Evolutionary conservation across 1,140 invertebrate genomes (phyloP).

Genomic region (Drosophila miranda): DNA sequence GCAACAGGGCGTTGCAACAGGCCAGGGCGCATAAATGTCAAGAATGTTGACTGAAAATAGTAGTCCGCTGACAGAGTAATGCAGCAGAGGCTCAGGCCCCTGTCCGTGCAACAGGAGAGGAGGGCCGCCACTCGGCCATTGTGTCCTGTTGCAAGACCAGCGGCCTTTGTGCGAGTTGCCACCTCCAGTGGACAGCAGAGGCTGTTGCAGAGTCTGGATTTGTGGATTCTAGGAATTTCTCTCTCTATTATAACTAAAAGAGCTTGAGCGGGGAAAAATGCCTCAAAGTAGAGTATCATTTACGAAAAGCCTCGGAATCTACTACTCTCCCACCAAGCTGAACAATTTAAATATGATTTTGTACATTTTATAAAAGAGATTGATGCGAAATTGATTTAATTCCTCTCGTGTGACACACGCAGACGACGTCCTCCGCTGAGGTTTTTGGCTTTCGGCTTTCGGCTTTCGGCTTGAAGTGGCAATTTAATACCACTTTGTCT

Average conservation of each 20-base stretch:
- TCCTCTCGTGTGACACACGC: slow-evolving; percentile 22
- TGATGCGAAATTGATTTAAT: slow-evolving; percentile 46
- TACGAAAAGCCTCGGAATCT: background rate
- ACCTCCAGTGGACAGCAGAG: slow-evolving; percentile 1
- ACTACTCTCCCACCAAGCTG: slow-evolving; percentile 6
- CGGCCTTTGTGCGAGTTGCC: slow-evolving; percentile 8
- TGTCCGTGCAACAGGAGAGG: background rate
- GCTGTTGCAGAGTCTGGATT: slow-evolving; percentile 2
- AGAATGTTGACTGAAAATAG: slow-evolving; percentile 71
- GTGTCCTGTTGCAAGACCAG: slow-evolving; percentile 23
- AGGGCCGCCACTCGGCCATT: slow-evolving; percentile 22
- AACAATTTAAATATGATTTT: slow-evolving; percentile 43
- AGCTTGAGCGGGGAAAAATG: too few species aligned
- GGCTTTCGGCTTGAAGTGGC: slow-evolving; percentile 60
- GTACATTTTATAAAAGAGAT: slow-evolving; percentile 29
- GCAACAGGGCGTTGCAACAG: slow-evolving; percentile 13
- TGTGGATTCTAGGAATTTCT: slow-evolving; percentile 12
- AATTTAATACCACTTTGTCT: slow-evolving; percentile 72
- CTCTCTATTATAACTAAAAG: background rate
- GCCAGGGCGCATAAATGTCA: slow-evolving; percentile 72
- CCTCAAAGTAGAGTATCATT: too few species aligned
- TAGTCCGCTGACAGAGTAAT: slow-evolving; percentile 69
- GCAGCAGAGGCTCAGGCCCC: slow-evolving; percentile 37
- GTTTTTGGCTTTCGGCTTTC: slow-evolving; percentile 26
- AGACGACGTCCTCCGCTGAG: slow-evolving; percentile 10